Evolutionary conservation across 1,140 invertebrate genomes (phyloP).

Genomic region (Ostrea edulis): DNA sequence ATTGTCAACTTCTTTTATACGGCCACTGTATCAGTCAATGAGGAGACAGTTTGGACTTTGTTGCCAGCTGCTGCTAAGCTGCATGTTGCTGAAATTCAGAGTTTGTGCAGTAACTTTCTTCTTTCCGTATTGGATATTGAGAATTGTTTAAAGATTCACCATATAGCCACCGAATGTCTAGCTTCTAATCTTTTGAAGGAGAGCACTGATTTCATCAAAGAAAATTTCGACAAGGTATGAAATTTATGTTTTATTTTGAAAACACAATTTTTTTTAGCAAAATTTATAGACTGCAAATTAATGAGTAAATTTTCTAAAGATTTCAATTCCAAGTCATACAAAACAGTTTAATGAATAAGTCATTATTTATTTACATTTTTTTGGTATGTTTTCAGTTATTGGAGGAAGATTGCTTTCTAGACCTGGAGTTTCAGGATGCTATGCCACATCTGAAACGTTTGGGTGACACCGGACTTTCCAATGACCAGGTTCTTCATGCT

Average conservation of each 20-base stretch:
- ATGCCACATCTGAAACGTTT: conserved; percentile 54
- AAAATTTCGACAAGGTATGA: conserved; percentile 66
- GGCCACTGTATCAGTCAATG: conserved; percentile 64
- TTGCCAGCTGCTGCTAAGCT: conserved; percentile 61
- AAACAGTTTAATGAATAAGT: no score
- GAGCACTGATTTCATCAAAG: conserved; percentile 59
- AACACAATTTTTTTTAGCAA: not conserved
- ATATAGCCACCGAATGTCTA: conserved; percentile 56
- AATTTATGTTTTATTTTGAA: conserved; percentile 4
- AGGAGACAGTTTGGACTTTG: conserved; percentile 66
- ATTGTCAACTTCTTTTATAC: conserved; percentile 73
- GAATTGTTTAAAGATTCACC: conserved; percentile 60
- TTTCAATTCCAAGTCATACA: no score
- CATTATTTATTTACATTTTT: no score
- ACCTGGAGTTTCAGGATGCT: conserved; percentile 52
- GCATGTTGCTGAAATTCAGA: conserved; percentile 64
- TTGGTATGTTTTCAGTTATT: conserved; percentile 50
- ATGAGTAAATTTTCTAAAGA: no score
- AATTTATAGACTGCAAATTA: no score
- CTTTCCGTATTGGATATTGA: conserved; percentile 56
- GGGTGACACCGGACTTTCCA: conserved; percentile 54
- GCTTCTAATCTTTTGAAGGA: conserved; percentile 56
- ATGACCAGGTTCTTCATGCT: conserved; percentile 56
- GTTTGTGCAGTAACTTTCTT: conserved; percentile 67
- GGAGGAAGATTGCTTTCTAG: conserved; percentile 61